Evolutionary conservation across 2,888 invertebrate genomes (phyloP), one percentile per base, ranked within the genome.

Genomic region (Arenicola marina): DNA sequence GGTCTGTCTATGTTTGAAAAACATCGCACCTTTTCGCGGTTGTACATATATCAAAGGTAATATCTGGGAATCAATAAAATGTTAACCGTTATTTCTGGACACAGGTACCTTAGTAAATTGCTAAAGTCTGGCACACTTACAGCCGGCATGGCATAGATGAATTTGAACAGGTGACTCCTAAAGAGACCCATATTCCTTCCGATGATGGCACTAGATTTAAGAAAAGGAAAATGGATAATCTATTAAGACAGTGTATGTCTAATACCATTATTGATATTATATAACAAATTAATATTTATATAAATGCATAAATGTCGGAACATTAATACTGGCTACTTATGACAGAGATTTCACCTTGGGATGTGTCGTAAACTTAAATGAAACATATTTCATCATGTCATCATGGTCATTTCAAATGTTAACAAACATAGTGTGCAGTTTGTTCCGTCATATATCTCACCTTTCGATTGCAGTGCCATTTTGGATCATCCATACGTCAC

Each of bases 401-500:
- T 38, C 18, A 38, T 38, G 18, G 11, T 18, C 11, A 15, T 38
- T 38, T 38, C 38, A 38, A 15, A 38, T 18, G 11, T 15, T 38
- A 18, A 38, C 18, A 38, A 15, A 38, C 11, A 38, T 15, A 15
- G 38, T 38, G 11, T 15, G 11, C 11, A 38, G 38, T 15, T 15
- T 15, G 18, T 38, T n/a, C 7, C 46, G 51, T n/a, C n/a, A n/a
- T n/a, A 26, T 18, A 24, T 34, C 26, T 31, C 64, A 83, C 92
- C 92, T 93, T 87, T 98, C 98, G 74, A 98, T 89, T 60, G 91
- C 87, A 1, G 98, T 98, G 15, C 93, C 92, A 81, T 92, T 93
- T 78, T 93, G 91, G 73, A 99, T 99, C 87, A 98, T 90, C 95
- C 96, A 99, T 58, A 99, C 88, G 84, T 99, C 99, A 78, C 96